These are phyloP conservation scores for Drosophila bocqueti DNA, from an alignment of 1,140 invertebrate genomes.

Conservation along the genomic window DNA sequence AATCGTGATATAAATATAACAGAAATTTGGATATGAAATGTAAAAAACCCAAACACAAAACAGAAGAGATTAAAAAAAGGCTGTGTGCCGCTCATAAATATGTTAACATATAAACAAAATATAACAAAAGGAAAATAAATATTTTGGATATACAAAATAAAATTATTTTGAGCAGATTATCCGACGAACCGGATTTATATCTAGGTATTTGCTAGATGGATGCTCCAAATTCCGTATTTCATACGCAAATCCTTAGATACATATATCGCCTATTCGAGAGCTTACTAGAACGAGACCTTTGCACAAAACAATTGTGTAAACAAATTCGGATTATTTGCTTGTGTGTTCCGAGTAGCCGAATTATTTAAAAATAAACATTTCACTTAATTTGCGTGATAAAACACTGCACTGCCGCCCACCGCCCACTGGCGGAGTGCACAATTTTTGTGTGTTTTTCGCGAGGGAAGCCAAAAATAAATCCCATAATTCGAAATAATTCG, in stretches of 20 bases:
- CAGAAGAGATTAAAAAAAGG: background rate
- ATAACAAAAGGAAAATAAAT: constrained; percentile 9
- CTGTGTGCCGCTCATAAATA: constrained; percentile 27
- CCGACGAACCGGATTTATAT: background rate
- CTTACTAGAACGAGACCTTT: constrained; percentile 20
- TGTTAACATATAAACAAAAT: constrained; percentile 14
- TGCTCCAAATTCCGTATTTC: constrained; percentile 8
- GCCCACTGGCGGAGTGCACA: constrained; percentile 33
- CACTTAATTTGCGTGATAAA: constrained; percentile 68
- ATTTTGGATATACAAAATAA: background rate
- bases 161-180: constrained; percentile 23
- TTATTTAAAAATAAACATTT: constrained; percentile 66
- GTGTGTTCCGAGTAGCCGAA: constrained; percentile 34
- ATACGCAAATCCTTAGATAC: constrained; percentile 6
- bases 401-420: constrained; percentile 25
- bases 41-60: background rate
- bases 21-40: background rate
- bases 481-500: constrained; percentile 73
- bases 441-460: constrained; percentile 30
- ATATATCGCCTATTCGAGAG: background rate
- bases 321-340: constrained; percentile 51
- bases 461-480: constrained; percentile 66
- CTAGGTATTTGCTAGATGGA: background rate
- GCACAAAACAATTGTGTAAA: constrained; percentile 45
- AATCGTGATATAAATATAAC: background rate